Conservation (phyloP, 1,140 invertebrate species). For the Artemia franciscana region DNA sequence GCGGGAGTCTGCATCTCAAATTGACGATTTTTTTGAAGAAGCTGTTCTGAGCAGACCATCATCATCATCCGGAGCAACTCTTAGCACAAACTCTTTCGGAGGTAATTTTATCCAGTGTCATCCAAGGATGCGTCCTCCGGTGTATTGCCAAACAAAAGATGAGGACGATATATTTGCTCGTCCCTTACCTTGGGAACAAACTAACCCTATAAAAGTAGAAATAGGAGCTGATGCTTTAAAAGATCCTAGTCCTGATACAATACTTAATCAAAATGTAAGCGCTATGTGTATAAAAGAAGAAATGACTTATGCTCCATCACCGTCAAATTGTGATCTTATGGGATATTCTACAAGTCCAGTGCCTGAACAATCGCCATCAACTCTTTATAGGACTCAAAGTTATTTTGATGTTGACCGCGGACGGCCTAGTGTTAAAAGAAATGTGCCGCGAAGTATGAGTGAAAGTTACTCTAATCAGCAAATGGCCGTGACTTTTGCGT, state of each 20-base stretch:
- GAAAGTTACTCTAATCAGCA: not conserved
- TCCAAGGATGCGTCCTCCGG: constrained; percentile 7
- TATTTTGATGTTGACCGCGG: not conserved
- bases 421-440: not conserved
- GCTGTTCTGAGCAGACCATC: constrained; percentile 14
- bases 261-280: not conserved
- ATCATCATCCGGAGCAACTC: not conserved
- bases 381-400: not conserved
- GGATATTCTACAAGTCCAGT: not conserved
- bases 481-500: not conserved
- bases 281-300: not conserved
- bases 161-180: constrained; percentile 18
- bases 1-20: constrained; percentile 32
- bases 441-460: not conserved
- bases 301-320: not conserved
- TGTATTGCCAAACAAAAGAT: constrained; percentile 20
- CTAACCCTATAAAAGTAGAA: not conserved
- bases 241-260: not conserved
- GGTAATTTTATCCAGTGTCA: constrained; percentile 19
- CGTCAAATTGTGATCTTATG: not conserved
- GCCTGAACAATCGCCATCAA: not conserved
- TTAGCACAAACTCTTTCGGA: constrained; percentile 12
- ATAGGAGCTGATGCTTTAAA: not conserved
- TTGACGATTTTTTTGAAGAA: constrained; percentile 41
- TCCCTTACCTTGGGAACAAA: constrained; percentile 19